Conservation (phyloP, 37 sponge, comb jelly and placozoan species). For the Eunapius fragilis region DNA sequence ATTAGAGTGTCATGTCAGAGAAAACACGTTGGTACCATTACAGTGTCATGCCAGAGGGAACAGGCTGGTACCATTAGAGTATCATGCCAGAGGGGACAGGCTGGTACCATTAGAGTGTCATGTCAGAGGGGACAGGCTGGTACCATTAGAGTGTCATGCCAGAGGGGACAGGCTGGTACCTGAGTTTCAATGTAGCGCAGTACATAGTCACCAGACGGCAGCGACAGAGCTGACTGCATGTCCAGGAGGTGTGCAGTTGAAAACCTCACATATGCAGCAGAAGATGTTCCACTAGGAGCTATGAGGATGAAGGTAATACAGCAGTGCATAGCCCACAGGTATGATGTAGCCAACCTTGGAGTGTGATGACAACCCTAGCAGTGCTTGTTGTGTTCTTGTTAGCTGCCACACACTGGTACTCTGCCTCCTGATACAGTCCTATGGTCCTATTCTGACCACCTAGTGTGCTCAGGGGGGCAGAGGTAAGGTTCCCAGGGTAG, state of each 20-base stretch:
- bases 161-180: neutral
- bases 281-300: neutral
- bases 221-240: neutral
- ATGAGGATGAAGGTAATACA: neutral
- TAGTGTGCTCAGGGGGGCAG: neutral
- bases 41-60: too few relatives aligned
- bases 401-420: constrained; percentile 29
- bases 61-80: too few relatives aligned
- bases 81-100: too few relatives aligned
- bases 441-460: neutral
- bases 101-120: too few relatives aligned
- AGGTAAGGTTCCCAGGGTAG: neutral
- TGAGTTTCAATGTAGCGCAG: neutral
- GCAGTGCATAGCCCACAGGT: neutral
- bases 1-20: too few relatives aligned
- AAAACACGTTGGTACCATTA: neutral
- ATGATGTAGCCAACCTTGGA: too few relatives aligned
- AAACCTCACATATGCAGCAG: neutral
- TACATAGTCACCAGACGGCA: neutral
- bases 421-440: constrained; percentile 3
- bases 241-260: neutral
- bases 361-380: neutral
- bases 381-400: neutral
- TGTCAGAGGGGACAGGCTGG: too few relatives aligned
- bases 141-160: neutral